Conservation (phyloP, 2,113 vertebrate species). For the Rhipidura dahli region DNA sequence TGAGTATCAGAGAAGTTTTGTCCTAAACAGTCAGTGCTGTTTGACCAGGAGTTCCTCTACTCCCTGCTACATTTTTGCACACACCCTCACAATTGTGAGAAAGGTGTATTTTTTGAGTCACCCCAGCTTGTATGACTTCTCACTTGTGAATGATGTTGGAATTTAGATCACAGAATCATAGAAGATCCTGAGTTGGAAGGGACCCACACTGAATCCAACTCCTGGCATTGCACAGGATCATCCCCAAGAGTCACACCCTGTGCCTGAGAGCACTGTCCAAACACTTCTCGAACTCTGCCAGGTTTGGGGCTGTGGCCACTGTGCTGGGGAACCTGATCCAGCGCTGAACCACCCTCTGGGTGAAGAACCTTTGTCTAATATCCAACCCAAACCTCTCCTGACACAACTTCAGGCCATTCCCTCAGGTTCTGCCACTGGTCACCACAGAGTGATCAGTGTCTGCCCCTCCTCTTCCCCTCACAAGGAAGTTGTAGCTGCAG, state of each 20-base stretch:
- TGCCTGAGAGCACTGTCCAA: not conserved
- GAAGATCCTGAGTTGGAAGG: not conserved
- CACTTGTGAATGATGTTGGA: not conserved
- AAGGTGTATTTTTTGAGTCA: not conserved
- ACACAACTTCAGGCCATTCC: not conserved
- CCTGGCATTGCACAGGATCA: not conserved
- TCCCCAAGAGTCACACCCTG: not conserved
- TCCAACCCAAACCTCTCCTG: not conserved
- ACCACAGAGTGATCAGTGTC: not conserved
- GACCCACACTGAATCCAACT: rapidly evolving
- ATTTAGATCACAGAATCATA: not conserved
- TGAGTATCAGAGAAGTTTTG: not conserved
- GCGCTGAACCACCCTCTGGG: not conserved
- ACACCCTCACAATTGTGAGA: not conserved
- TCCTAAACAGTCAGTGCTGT: not conserved
- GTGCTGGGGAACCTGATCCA: not conserved
- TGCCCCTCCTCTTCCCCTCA: not conserved
- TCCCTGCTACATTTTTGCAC: not conserved
- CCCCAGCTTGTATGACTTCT: not conserved
- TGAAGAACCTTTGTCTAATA: not conserved
- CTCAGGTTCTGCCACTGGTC: rapidly evolving
- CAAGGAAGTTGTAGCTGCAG: not conserved
- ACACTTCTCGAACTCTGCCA: not conserved
- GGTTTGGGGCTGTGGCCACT: too few relatives aligned
- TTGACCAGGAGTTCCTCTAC: not conserved